phyloP scores from a whole-genome alignment of 2,113 vertebrate genomes.

The Perca schrenkii region DNA sequence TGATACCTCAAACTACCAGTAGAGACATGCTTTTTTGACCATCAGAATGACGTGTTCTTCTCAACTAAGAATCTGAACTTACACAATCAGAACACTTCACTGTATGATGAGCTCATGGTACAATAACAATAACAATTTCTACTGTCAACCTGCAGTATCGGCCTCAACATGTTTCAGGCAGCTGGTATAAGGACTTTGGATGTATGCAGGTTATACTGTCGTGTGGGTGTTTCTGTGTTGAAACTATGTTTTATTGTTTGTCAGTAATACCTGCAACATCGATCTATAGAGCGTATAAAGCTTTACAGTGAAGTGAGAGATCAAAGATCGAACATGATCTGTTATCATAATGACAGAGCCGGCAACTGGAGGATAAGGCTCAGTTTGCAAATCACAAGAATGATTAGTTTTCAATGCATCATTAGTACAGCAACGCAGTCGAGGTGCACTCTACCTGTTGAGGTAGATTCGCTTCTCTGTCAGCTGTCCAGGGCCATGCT shows the following conservation, averaged over 20 bases:
- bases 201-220: conserved; percentile 8
- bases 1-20: background rate
- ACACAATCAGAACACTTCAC: conserved; percentile 17
- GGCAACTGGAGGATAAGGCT: conserved; percentile 2
- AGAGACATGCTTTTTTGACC: conserved; percentile 8
- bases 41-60: conserved; percentile 37
- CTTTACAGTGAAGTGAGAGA: conserved; percentile 19
- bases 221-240: conserved; percentile 9
- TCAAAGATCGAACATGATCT: conserved; percentile 47
- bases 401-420: background rate
- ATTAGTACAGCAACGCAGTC: conserved; percentile 1
- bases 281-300: background rate
- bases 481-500: conserved; percentile 89
- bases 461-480: conserved; percentile 94
- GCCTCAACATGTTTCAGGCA: conserved; percentile 28
- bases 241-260: conserved; percentile 32
- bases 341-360: conserved; percentile 15
- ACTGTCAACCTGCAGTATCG: background rate
- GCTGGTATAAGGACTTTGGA: conserved; percentile 35
- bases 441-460: conserved; percentile 84
- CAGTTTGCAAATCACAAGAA: conserved; percentile 14
- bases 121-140: background rate
- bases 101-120: conserved; percentile 29
- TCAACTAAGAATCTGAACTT: conserved; percentile 34
- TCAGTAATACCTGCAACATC: conserved; percentile 7